Evolutionary conservation across 2,888 invertebrate genomes (phyloP).

Genomic region (Cordilura impudica): DNA sequence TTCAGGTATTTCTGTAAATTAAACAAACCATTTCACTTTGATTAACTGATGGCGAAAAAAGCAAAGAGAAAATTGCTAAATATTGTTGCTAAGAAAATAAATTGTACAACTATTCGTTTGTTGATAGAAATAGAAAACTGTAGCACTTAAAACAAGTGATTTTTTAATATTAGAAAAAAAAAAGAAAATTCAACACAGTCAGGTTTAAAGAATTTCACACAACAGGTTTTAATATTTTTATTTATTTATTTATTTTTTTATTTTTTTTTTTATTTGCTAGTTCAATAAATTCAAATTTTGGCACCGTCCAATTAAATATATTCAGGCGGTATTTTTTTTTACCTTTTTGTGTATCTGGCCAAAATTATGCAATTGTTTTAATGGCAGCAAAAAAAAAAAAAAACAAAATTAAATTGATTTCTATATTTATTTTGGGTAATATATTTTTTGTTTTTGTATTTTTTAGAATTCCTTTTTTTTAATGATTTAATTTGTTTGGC

Average conservation of each 20-base stretch:
- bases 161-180: not conserved
- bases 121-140: not conserved
- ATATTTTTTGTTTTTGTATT: not conserved
- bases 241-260: not conserved
- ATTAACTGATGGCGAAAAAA: constrained; percentile 17
- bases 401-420: too few relatives aligned
- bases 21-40: constrained; percentile 47
- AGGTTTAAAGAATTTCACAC: constrained; percentile 44
- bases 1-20: not conserved
- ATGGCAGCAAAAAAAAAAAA: not conserved
- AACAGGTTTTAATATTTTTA: constrained; percentile 15
- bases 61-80: not conserved
- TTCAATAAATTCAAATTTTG: not conserved
- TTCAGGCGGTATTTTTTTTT: not conserved
- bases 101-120: not conserved
- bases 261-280: constrained; percentile 3
- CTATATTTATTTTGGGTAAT: constrained; percentile 53
- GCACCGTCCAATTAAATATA: not conserved
- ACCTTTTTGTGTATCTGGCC: not conserved
- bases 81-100: not conserved
- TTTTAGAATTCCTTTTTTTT: not conserved
- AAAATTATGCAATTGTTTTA: constrained; percentile 43
- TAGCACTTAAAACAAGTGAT: not conserved
- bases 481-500: not conserved
- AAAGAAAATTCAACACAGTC: not conserved